Evolutionary conservation across 2,113 vertebrate genomes (phyloP), one percentile per base, ranked within the genome.

Genomic region (Percina caprodes): DNA sequence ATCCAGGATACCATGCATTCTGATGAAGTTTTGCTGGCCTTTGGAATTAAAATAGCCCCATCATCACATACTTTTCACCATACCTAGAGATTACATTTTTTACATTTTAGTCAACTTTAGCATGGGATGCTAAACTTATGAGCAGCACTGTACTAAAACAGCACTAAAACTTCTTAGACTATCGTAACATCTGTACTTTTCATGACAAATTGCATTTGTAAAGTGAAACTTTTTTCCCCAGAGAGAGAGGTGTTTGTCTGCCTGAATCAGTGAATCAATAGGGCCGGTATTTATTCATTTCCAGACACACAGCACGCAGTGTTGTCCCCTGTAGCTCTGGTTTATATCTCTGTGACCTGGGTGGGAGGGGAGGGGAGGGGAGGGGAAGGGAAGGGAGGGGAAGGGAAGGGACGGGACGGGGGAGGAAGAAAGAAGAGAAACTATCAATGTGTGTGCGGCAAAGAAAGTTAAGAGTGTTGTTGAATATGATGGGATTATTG

Each of bases 241-340:
- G 21, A 13, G 60, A 13, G n/a, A 71, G 63, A 71, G 58, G 55
- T 26, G 69, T 77, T 69, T 55, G 52, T 67, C 6, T 45, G 66
- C 66, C 30, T 54, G 71, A 77, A 39, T 69, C 18, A 2, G 51
- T 86, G 67, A 84, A 72, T 72, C 66, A 74, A 14, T 24, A 19
- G 42, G 42, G 56, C 12, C 3, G 61, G 77, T 88, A 79, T 88
- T 74, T 88, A 81, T 89, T 83, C 54, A 21, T 73, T 67, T 79
- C 19, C 69, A 74, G 62, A 80, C 67, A 51, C 69, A 61, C 78
- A 63, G 23, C 61, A 39, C 24, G 1, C 55, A 65, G 14, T 24
- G 69, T 58, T 59, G 71, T 71, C 42, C 56, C 42, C n/a, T 61
- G 73, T 6, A 58, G 77, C 52, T 82, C 69, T 88, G 83, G 11